phyloP scores from a whole-genome alignment of 2,113 vertebrate genomes.

The Heteronetta atricapilla region DNA sequence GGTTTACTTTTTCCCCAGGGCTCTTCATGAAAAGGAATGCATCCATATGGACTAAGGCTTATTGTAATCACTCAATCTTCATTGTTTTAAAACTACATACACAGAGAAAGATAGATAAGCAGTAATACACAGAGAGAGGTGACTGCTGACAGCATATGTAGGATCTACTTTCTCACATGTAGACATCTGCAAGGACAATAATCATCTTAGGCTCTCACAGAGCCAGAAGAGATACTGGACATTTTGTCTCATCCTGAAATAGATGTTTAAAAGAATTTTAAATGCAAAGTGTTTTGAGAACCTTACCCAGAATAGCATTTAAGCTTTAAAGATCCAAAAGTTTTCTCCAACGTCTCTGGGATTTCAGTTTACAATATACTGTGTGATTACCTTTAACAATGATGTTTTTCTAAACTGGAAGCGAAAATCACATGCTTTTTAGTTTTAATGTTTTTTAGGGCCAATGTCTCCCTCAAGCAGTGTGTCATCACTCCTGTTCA shows the following conservation, averaged over 20 bases:
- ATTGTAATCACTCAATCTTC: neutral
- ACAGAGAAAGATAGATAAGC: neutral
- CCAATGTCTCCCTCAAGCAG: neutral
- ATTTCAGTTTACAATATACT: neutral
- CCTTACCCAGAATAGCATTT: neutral
- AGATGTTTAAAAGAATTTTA: neutral
- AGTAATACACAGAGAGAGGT: neutral
- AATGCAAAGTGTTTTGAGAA: neutral
- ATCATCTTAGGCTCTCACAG: neutral
- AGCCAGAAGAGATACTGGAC: neutral
- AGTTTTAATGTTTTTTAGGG: neutral
- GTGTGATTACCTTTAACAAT: neutral
- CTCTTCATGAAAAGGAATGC: neutral
- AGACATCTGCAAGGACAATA: neutral
- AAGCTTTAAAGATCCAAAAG: neutral
- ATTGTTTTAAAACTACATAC: neutral
- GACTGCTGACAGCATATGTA: neutral
- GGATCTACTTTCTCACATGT: neutral
- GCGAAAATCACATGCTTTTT: neutral
- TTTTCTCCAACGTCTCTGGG: neutral
- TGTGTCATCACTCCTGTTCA: neutral
- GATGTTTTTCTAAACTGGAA: neutral
- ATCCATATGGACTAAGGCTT: neutral
- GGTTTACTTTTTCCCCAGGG: neutral
- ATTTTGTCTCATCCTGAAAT: neutral